phyloP scores from a whole-genome alignment of 2,888 invertebrate species.

The Scaptodrosophila latifasciaeformis region DNA sequence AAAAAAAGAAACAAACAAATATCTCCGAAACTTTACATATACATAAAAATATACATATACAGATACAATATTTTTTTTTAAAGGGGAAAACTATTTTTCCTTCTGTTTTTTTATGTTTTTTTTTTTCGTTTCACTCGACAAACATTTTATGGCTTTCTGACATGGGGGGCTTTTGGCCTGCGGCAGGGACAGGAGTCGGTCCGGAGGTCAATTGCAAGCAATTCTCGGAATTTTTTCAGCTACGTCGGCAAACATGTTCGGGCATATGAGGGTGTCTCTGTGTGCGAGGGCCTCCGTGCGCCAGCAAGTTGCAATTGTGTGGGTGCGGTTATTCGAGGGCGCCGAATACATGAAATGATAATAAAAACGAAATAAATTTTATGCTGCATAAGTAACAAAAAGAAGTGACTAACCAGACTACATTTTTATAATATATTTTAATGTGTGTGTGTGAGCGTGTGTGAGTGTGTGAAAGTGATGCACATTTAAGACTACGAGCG shows the following conservation, averaged over 20 bases:
- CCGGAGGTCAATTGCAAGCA: conserved; percentile 58
- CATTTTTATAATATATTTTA: no score
- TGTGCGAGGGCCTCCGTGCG: background rate
- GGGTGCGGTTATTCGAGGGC: background rate
- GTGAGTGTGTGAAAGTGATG: conserved; percentile 16
- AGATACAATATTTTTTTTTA: background rate
- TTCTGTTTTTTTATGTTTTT: background rate
- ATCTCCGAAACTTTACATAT: conserved; percentile 1
- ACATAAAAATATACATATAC: no score
- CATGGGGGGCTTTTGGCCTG: conserved; percentile 12
- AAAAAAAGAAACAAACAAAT: background rate
- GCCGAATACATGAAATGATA: conserved; percentile 56
- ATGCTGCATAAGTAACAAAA: conserved; percentile 49
- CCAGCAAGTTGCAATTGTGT: no score
- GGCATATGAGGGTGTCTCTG: background rate
- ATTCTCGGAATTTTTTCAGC: conserved; percentile 54
- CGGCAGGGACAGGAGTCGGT: no score
- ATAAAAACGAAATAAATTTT: conserved; percentile 64
- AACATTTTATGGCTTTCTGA: conserved; percentile 4
- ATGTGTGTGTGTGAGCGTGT: background rate
- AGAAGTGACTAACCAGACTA: background rate
- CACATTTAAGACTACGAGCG: conserved; percentile 57
- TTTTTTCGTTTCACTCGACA: background rate
- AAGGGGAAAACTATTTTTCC: background rate
- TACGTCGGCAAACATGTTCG: conserved; percentile 10